Base-by-base conservation (phyloP, 92 coral and sea anemone species). In the Phenganax subtilis region DNA sequence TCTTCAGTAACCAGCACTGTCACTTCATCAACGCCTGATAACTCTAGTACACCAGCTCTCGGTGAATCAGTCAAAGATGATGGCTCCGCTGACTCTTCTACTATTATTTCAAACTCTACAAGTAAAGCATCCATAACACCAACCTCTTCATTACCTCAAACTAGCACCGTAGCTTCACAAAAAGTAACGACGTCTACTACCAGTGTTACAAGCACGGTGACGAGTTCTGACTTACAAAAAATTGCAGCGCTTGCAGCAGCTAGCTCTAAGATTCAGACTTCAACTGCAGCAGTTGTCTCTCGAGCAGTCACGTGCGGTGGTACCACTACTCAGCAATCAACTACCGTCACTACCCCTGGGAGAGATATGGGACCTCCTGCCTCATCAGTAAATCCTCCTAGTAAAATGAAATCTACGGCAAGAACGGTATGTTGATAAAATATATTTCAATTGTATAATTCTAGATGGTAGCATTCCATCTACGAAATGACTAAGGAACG, bases 331-430 rank as follows among this genome's bases (percentile, higher is more conserved):
- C 83, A 79, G 15, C 74, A 63, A 25, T 17, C 74, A 12, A 79
- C 83, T 17, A 61, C 74, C 3, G 15, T 61, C 28, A 61, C 83
- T 47, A 79, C 59, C 0, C 51, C 74, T 10, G 56, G 69, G 27
- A 69, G 83, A 65, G 69, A 56, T 53, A 79, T 79, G 83, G 83
- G 83, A n/a, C 83, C 83, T 16, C 83, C 83, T 30, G 69, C 73
- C 6, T 30, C 54, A 10, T 30, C 81, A 6, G 81, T 31, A 60
- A 76, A 47, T 79, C 28, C 72, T 30, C 47, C 74, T 0, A 65
- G 54, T 61, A 79, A 79, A 44, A 25, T 54, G 69, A 79, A 79
- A 79, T 15, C 83, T 31, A 73, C 59, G 17, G 20, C 61, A 51
- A 47, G 47, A 75, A 62, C 66, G 81, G 55, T 63, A 37, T 15